Conservation (phyloP, 2,797 vertebrate species). For the Psittacula echo region DNA sequence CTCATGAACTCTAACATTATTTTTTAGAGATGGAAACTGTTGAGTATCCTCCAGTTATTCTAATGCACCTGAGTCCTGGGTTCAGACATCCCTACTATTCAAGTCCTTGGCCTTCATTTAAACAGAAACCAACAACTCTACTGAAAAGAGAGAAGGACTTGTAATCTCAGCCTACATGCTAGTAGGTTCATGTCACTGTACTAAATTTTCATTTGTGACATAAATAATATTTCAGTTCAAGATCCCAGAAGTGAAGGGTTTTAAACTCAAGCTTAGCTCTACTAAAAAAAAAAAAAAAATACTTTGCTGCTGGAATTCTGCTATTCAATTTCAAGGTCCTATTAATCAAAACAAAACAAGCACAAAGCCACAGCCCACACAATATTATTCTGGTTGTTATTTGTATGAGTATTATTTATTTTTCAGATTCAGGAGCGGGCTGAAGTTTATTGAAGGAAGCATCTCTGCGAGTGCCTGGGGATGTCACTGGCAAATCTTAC, state of each 20-base stretch:
- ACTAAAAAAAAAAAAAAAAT: neutral
- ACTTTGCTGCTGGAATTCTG: neutral
- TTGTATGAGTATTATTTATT: neutral
- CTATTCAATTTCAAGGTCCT: neutral
- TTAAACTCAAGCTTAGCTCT: neutral
- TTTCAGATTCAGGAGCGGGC: neutral
- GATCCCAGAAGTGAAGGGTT: neutral
- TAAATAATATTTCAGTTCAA: slow-evolving; percentile 27
- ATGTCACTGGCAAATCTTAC: neutral
- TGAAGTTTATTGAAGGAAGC: neutral
- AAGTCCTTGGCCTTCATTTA: neutral
- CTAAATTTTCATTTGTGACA: slow-evolving; percentile 1
- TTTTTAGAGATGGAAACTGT: slow-evolving; percentile 38
- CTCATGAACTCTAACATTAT: neutral
- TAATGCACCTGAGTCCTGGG: slow-evolving; percentile 47
- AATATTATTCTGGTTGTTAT: neutral
- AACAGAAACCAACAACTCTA: neutral
- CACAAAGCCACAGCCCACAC: neutral
- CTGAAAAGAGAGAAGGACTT: slow-evolving; percentile 6
- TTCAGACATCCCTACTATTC: neutral
- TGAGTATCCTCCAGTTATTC: slow-evolving; percentile 24
- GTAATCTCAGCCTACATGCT: neutral
- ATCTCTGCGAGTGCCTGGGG: neutral
- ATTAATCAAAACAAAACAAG: neutral
- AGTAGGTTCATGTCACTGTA: neutral